A percentile compares a stretch with the other conserved stretches of the same genome.
Evolutionary conservation across 2,888 invertebrate species (phyloP).

Genomic region (Rhopalosiphum nymphaeae): DNA sequence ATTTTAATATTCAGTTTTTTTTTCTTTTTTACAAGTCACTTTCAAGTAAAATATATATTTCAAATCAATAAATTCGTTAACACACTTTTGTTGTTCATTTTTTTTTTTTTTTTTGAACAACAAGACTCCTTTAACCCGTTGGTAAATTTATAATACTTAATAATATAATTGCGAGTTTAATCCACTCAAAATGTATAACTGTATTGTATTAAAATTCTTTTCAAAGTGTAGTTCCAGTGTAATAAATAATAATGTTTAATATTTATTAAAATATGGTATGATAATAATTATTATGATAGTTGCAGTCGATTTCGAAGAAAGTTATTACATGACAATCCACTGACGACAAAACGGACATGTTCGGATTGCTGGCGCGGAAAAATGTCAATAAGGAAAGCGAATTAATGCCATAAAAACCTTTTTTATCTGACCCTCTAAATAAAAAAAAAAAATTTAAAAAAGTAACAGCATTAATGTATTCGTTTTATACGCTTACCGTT

Average conservation of each 20-base stretch:
- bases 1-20: background rate
- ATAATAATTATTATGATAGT: background rate
- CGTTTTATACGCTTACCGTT: slow-evolving; percentile 5
- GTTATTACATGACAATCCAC: background rate
- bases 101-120: background rate
- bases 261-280: background rate
- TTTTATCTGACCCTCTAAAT: background rate
- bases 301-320: background rate
- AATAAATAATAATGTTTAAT: background rate
- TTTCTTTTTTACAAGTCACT: background rate
- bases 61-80: background rate
- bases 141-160: background rate
- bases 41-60: background rate
- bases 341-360: background rate
- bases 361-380: slow-evolving; percentile 25
- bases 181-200: background rate
- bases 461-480: slow-evolving; percentile 18
- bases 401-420: slow-evolving; percentile 42
- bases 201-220: background rate
- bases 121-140: background rate
- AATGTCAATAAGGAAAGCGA: slow-evolving; percentile 37
- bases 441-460: background rate
- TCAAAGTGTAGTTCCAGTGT: background rate
- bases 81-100: background rate
- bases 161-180: background rate